These are phyloP conservation scores for Channa argus DNA, from an alignment of 2,113 vertebrate genomes.

Conservation along the genomic window DNA sequence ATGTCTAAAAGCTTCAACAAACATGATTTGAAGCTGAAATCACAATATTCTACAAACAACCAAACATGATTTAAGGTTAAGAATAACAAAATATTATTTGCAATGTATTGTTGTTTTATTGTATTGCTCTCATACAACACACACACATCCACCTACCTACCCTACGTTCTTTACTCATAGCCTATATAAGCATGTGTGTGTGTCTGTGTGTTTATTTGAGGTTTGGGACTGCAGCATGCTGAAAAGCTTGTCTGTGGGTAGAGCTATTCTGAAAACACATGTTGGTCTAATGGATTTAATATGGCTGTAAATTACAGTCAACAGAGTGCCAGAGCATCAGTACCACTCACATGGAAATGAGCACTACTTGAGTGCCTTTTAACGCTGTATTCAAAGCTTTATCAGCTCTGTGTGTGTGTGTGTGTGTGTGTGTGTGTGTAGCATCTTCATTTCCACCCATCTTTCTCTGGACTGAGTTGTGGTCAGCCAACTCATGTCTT, in stretches of 20 bases:
- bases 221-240: slow-evolving; percentile 51
- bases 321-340: slow-evolving; percentile 49
- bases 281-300: slow-evolving; percentile 75
- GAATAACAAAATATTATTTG: not conserved
- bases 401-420: slow-evolving; percentile 23
- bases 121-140: not conserved
- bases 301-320: slow-evolving; percentile 68
- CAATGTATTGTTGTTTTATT: not conserved
- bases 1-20: too few relatives aligned
- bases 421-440: slow-evolving; percentile 9
- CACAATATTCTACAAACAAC: not conserved
- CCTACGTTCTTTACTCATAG: slow-evolving; percentile 6
- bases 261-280: slow-evolving; percentile 65
- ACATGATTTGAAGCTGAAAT: not conserved
- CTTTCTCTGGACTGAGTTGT: slow-evolving; percentile 1
- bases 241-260: slow-evolving; percentile 61
- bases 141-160: slow-evolving; percentile 3
- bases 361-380: slow-evolving; percentile 55
- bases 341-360: slow-evolving; percentile 69
- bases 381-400: slow-evolving; percentile 45
- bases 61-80: slow-evolving; percentile 13
- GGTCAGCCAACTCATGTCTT: slow-evolving; percentile 1
- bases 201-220: slow-evolving; percentile 44
- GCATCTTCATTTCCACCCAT: slow-evolving; percentile 25
- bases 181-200: slow-evolving; percentile 23